Evolutionary conservation across 2,888 invertebrate species (phyloP).

Genomic region (Phaedon cochleariae): DNA sequence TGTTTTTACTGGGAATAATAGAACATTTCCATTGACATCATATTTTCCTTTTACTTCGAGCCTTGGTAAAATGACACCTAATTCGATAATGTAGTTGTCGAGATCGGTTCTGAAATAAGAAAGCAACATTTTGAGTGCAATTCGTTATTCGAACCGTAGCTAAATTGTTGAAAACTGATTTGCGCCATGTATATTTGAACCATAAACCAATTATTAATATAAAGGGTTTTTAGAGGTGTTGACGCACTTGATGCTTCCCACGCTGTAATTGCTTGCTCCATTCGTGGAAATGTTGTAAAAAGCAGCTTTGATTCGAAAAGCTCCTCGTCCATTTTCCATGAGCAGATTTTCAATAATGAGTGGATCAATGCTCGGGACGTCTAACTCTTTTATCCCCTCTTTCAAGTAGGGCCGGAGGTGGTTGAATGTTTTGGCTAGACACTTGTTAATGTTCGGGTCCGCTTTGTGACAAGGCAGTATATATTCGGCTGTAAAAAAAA

Average conservation of each 20-base stretch:
- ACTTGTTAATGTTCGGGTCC: constrained; percentile 72
- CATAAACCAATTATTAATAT: too few species aligned
- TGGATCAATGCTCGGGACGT: constrained; percentile 80
- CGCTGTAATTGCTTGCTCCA: constrained; percentile 80
- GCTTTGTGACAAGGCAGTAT: constrained; percentile 74
- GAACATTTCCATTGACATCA: constrained; percentile 79
- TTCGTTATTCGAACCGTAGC: too few species aligned
- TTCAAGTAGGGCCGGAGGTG: constrained; percentile 77
- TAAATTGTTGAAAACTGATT: too few species aligned
- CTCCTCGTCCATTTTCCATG: constrained; percentile 82
- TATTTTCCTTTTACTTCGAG: constrained; percentile 80
- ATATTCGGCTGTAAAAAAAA: constrained; percentile 72
- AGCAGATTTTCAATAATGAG: constrained; percentile 74
- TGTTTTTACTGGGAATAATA: constrained; percentile 80
- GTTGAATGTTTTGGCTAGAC: constrained; percentile 76
- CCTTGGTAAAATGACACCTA: constrained; percentile 71
- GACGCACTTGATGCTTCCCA: constrained; percentile 70
- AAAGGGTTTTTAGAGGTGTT: too few species aligned
- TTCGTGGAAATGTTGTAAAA: constrained; percentile 79
- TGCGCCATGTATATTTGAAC: too few species aligned
- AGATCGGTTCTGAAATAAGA: constrained; percentile 66
- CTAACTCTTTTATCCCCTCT: constrained; percentile 74
- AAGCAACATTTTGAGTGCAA: too few species aligned
- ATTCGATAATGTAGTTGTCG: constrained; percentile 69
- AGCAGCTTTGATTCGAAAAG: constrained; percentile 76